Conservation (phyloP, 2,888 invertebrate genomes). For the Galeopsomyia nigrocyanea region DNA sequence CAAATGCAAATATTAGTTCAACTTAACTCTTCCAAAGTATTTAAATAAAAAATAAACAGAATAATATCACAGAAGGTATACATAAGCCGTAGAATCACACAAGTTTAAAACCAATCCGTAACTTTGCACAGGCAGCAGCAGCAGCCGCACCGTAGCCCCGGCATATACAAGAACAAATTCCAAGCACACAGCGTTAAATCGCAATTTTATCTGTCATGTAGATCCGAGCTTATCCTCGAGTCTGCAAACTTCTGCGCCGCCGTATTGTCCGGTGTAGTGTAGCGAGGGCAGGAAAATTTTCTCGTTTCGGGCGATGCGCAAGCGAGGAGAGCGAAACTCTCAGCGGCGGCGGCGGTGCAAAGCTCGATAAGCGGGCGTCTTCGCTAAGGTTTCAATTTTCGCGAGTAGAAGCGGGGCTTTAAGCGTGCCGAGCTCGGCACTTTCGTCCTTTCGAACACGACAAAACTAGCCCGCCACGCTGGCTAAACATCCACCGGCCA, state of each 20-base stretch:
- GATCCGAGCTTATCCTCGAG: constrained; percentile 36
- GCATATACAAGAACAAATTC: constrained; percentile 32
- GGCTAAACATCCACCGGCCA: constrained; percentile 25
- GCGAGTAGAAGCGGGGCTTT: constrained; percentile 27
- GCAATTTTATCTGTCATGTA: constrained; percentile 42
- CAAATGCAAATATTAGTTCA: too few species aligned
- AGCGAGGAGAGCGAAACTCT: constrained; percentile 7
- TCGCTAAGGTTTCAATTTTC: constrained; percentile 50
- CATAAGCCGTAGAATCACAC: constrained; percentile 4
- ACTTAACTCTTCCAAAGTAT: too few species aligned
- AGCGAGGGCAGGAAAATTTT: constrained; percentile 19
- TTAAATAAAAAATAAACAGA: constrained; percentile 1
- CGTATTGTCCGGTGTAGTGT: not conserved
- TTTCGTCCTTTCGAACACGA: constrained; percentile 42
- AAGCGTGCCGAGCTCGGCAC: constrained; percentile 49
- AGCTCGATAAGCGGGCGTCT: constrained; percentile 17
- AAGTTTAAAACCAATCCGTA: constrained; percentile 32
- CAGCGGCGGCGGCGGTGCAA: not conserved
- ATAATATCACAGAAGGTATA: too few species aligned
- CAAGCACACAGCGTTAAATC: constrained; percentile 29
- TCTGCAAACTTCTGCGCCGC: constrained; percentile 3
- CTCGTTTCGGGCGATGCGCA: constrained; percentile 5
- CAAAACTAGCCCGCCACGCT: constrained; percentile 40
- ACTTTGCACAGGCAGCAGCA: not conserved
- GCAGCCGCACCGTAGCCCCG: not conserved